phyloP scores from a whole-genome alignment of 2,797 vertebrate genomes.

The Erpetoichthys calabaricus region DNA sequence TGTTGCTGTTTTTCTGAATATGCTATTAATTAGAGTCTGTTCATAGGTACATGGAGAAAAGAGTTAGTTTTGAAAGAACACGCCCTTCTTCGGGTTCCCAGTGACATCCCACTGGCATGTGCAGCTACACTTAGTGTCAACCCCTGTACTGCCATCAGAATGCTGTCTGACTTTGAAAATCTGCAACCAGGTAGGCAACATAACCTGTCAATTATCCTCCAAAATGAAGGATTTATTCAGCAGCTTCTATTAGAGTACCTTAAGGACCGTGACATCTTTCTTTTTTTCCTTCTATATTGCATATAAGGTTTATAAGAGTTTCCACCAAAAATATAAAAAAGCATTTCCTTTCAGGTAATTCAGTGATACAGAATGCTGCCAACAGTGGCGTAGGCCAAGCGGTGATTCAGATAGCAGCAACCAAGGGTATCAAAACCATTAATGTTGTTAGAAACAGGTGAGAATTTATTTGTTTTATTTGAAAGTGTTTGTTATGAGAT shows the following conservation, averaged over 20 bases:
- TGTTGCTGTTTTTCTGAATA: too few relatives aligned
- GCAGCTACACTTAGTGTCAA: constrained; percentile 83
- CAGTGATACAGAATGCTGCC: constrained; percentile 84
- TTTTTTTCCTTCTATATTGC: too few relatives aligned
- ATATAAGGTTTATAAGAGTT: too few relatives aligned
- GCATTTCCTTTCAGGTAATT: constrained; percentile 63
- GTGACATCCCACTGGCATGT: constrained; percentile 61
- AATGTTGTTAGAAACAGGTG: constrained; percentile 85
- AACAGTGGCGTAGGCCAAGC: constrained; percentile 94
- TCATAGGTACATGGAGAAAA: constrained; percentile 74
- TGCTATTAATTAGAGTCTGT: too few relatives aligned
- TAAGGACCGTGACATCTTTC: too few relatives aligned
- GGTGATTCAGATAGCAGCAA: constrained; percentile 83
- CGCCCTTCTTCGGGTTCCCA: constrained; percentile 53
- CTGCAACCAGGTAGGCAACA: constrained; percentile 60
- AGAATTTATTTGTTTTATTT: constrained; percentile 2
- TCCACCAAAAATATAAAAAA: too few relatives aligned
- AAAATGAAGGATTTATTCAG: too few relatives aligned
- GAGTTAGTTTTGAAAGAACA: constrained; percentile 53
- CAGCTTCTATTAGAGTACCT: too few relatives aligned
- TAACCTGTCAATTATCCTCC: neutral
- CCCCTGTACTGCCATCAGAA: constrained; percentile 81
- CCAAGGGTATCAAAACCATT: constrained; percentile 70
- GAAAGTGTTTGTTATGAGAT: too few relatives aligned
- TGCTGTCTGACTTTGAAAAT: constrained; percentile 77